Conservation (phyloP, 2,797 vertebrate species). For the Ataeniobius toweri region DNA sequence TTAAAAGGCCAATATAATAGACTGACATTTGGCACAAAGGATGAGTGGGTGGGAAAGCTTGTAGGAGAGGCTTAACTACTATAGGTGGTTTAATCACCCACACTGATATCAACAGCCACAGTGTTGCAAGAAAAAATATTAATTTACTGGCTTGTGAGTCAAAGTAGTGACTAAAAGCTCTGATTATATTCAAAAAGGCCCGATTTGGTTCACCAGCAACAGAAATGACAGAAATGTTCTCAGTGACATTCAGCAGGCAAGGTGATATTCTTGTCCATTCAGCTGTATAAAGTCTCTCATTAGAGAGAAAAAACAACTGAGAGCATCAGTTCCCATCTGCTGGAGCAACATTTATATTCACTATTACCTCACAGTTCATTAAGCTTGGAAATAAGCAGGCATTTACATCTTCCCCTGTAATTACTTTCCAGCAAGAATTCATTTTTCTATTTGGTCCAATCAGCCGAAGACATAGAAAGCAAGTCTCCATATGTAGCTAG, state of each 20-base stretch:
- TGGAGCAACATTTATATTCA: slow-evolving; percentile 57
- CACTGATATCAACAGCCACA: slow-evolving; percentile 40
- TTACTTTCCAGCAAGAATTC: slow-evolving; percentile 37
- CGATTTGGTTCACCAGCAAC: slow-evolving; percentile 7
- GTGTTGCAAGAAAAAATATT: slow-evolving; percentile 36
- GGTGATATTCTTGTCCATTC: slow-evolving; percentile 19
- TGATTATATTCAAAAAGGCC: background rate
- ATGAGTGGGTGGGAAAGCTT: slow-evolving; percentile 32
- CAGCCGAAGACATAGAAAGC: slow-evolving; percentile 4
- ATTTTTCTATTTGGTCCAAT: slow-evolving; percentile 34
- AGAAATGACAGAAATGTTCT: background rate
- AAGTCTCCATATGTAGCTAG: background rate
- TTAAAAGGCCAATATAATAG: slow-evolving; percentile 49
- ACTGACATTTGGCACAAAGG: slow-evolving; percentile 57
- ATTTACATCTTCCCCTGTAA: slow-evolving; percentile 45
- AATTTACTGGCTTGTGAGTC: slow-evolving; percentile 33
- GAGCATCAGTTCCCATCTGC: slow-evolving; percentile 57
- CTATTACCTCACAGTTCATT: slow-evolving; percentile 62
- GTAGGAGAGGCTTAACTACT: slow-evolving; percentile 47
- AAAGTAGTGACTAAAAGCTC: background rate
- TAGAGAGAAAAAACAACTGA: slow-evolving; percentile 18
- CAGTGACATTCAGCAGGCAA: slow-evolving; percentile 2
- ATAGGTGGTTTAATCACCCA: slow-evolving; percentile 44
- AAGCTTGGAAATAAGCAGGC: slow-evolving; percentile 48
- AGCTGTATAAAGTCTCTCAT: slow-evolving; percentile 25